Base-by-base conservation (phyloP, 1,140 invertebrate species). In the Drosophila repletoides region DNA sequence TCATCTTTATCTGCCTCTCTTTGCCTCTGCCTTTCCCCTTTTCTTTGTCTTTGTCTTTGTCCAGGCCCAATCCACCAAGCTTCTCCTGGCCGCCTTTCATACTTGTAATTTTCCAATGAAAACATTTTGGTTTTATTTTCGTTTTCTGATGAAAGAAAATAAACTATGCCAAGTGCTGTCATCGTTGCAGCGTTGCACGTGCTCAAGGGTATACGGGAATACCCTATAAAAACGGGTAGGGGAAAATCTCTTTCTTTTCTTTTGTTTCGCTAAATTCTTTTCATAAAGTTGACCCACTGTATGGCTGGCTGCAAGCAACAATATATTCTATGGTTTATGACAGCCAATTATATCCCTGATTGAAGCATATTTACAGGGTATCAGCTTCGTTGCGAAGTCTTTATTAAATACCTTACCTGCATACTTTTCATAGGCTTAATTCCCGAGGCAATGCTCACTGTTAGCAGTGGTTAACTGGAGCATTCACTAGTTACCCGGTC, bases 101-200 rank as follows among this genome's bases (percentile, higher is more conserved):
- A 46, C 22, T n/a, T n/a, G n/a, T n/a, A n/a, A 43, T 7, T 79
- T 74, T 84, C 41, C 53, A n/a, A 75, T 55, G 74, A 84, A 84
- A 79, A 79, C 66, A 72, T 84, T 79, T 71, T 31, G 72, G 63
- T 63, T 81, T 65, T 71, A 70, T 80, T 69, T 80, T 75, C 65
- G 48, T 53, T 45, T 6, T 22, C 0, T 14, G 21, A 14, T 26
- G 21, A 31, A 12, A 5, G 1, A 14, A 19, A 5, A 38, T 3
- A 53, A 75, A 64, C 51, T 45, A 22, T 65, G 60, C 60, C 60
- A 64, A 64, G 60, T 55, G 21, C 2, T 45, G 31, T 10, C n/a
- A n/a, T 1, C 9, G 10, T 7, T 28, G 52, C n/a, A 59, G 19
- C 10, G 26, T n/a, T 14, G 51, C 34, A 33, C 49, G 60, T 69